Evolutionary conservation across 2,797 vertebrate species (phyloP), one percentile per base, ranked within the genome.

Genomic region (Taeniopygia guttata): DNA sequence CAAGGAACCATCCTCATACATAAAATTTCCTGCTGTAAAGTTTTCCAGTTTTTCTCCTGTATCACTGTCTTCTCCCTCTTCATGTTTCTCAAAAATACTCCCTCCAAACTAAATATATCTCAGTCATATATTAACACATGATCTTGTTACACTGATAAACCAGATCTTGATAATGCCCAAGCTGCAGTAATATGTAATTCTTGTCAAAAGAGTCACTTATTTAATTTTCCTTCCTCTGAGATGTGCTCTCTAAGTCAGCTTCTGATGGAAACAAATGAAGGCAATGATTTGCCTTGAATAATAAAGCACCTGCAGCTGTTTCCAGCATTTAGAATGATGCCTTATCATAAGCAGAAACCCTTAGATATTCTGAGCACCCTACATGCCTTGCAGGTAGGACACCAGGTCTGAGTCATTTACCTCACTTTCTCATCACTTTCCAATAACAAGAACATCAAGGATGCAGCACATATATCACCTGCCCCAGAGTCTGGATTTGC

Each of bases 261-360:
- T 95, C 91, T 94, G 94, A 82, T 89, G 51, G 79, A 95, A 95
- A 94, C 79, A 91, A 93, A 93, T 74, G 93, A 89, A 94, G 88
- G 88, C 46, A 14, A 79, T 75, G 73, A 95, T 96, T 94, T 93
- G 62, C 70, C 89, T 96, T 93, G 91, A 94, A 93, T 95, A 97
- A 96, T 96, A 96, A 95, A 95, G 87, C 83, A 96, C 93, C 92
- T 97, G 96, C 96, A 95, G 94, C 94, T 89, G 83, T 84, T 82
- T 78, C 54, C 86, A 89, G 56, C 64, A 46, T 94, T 95, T 72
- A 69, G 88, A 93, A 64, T 72, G 88, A 85, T 84, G 62, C 78
- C 9, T 95, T 56, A 82, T 84, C 95, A 93, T 95, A 82, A 93
- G 77, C 74, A 96, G 89, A 73, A 91, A 62, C 0, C 5, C 64